Evolutionary conservation across 2,888 invertebrate species (phyloP).

Genomic region (Drosophila paramelanica): DNA sequence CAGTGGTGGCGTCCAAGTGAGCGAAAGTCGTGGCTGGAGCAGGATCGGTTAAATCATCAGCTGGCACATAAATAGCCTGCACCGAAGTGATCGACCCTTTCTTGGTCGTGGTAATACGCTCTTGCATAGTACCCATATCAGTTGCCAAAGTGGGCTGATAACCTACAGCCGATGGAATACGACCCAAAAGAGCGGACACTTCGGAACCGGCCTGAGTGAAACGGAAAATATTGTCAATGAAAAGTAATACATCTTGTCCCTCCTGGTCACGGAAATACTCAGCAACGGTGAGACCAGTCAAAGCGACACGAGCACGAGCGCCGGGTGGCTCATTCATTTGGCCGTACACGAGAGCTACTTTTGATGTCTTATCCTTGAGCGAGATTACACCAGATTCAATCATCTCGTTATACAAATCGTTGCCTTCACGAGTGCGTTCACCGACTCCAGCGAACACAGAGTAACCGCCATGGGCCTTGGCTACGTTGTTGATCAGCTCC

Average conservation of each 20-base stretch:
- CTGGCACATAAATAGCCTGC: slow-evolving; percentile 97
- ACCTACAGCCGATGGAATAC: slow-evolving; percentile 97
- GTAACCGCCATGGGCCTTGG: slow-evolving; percentile 98
- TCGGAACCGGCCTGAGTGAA: slow-evolving; percentile 97
- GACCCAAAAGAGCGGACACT: slow-evolving; percentile 95
- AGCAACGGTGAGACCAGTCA: slow-evolving; percentile 96
- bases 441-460: slow-evolving; percentile 98
- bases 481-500: slow-evolving; percentile 98
- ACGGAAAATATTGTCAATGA: slow-evolving; percentile 98
- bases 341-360: slow-evolving; percentile 94
- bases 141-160: slow-evolving; percentile 98
- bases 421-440: slow-evolving; percentile 97
- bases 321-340: slow-evolving; percentile 99
- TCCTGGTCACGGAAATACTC: slow-evolving; percentile 97
- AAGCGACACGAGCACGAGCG: slow-evolving; percentile 95
- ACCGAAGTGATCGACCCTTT: slow-evolving; percentile 98
- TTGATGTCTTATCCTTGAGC: slow-evolving; percentile 94
- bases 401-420: slow-evolving; percentile 98
- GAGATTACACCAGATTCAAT: slow-evolving; percentile 97
- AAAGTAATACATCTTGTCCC: slow-evolving; percentile 96
- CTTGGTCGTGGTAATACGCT: slow-evolving; percentile 97
- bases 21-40: slow-evolving; percentile 98
- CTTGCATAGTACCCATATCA: slow-evolving; percentile 99
- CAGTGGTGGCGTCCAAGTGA: slow-evolving; percentile 98
- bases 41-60: slow-evolving; percentile 98